phyloP scores from a whole-genome alignment of 2,888 invertebrate genomes.

The Cryptocephalus moraei region DNA sequence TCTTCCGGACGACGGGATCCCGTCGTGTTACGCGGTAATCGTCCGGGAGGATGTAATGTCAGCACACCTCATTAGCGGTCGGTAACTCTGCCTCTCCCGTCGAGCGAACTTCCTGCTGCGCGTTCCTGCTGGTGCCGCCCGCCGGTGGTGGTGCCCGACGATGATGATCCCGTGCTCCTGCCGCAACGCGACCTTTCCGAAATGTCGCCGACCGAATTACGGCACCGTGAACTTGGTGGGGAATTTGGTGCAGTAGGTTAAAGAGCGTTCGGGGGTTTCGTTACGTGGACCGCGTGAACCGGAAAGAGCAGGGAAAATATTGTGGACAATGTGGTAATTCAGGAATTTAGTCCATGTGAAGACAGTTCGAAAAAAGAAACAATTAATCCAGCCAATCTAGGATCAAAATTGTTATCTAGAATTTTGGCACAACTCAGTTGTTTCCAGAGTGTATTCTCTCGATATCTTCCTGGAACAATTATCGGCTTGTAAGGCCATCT shows the following conservation, averaged over 20 bases:
- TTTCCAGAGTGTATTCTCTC: no score
- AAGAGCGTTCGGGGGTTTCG: neutral
- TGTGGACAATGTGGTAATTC: no score
- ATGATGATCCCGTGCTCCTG: no score
- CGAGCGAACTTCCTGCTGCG: conserved; percentile 12
- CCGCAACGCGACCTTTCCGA: conserved; percentile 21
- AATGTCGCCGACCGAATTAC: conserved; percentile 20
- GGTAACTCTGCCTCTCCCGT: conserved; percentile 21
- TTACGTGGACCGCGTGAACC: neutral
- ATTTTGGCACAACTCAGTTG: no score
- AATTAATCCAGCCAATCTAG: no score
- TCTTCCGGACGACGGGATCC: no score
- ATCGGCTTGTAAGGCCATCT: no score
- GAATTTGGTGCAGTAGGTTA: conserved; percentile 1
- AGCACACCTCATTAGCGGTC: conserved; percentile 32
- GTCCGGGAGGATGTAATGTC: conserved; percentile 30
- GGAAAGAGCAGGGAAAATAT: neutral
- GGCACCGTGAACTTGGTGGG: conserved; percentile 6
- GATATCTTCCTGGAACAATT: no score
- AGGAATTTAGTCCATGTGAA: no score
- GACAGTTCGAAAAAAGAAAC: no score
- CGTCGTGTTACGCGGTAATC: conserved; percentile 16
- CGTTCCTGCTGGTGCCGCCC: conserved; percentile 10
- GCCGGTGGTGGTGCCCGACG: no score
- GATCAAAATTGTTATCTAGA: no score